Base-by-base conservation (phyloP, 2,113 vertebrate species). In the Dasyornis broadbenti region DNA sequence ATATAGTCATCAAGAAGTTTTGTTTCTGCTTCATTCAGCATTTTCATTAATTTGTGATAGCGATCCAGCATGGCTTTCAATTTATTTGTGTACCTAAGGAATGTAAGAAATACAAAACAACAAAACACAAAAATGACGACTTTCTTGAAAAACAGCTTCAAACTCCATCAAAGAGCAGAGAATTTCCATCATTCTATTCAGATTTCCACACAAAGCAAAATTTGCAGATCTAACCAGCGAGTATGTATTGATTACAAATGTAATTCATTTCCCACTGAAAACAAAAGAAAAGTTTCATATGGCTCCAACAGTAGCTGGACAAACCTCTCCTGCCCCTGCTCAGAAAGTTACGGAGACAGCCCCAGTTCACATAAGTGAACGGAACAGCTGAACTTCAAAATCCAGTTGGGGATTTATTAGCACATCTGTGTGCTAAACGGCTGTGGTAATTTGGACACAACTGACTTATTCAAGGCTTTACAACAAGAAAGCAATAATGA, bases 1-100 rank as follows among this genome's bases (percentile, higher is more conserved):
- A 99, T 97, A 7, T 98, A 97, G 16, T 98, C 88, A 7, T 97
- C 78, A 52, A 99, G 97, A 80, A 99, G 98, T 19, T 85, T 9
- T 1, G 63, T 71, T 96, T 99, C 98, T 5, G 98, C 97, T 61
- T 98, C 97, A 21, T 88, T 98, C 89, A 99, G 77, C 17, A 96
- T 97, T 44, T 96, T 96, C 81, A 98, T 90, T 60, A 99, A 94
- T 57, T 57, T 89, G 57, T 98, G 95, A 92, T 98, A 99, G 39
- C 71, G 89, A 79, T 97, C 97, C 73, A 99, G 69, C 88, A 99
- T 90, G 2, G 86, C 95, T 63, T 98, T 97, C 31, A 99, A 94
- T 26, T 96, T 97, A 23, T 96, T 92, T 5, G 86, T 97, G 75
- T 98, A 98, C 76, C 99, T 99, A 87, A 40, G 56, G 70, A 79